phyloP scores from a whole-genome alignment of 1,140 invertebrate genomes.

The Brachionus plicatilis region DNA sequence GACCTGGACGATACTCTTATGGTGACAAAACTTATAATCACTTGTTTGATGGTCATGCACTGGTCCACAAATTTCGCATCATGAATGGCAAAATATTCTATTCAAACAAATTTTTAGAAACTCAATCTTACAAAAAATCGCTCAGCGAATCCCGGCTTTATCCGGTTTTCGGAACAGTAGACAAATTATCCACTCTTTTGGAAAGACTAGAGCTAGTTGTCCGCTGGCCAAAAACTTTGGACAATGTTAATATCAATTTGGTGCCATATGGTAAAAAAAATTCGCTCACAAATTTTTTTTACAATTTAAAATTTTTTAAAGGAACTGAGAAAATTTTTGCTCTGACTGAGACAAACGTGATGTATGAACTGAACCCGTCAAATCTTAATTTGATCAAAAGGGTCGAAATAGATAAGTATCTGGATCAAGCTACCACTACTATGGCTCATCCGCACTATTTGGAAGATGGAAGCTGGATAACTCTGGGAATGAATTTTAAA shows the following conservation, averaged over 20 bases:
- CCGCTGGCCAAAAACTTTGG: not conserved
- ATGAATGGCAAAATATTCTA: constrained; percentile 18
- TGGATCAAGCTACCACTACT: not conserved
- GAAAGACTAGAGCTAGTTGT: not conserved
- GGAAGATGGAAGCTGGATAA: constrained; percentile 32
- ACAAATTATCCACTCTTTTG: not conserved
- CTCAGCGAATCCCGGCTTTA: not conserved
- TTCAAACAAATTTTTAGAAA: constrained; percentile 31
- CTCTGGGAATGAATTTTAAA: constrained; percentile 23
- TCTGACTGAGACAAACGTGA: constrained; percentile 1
- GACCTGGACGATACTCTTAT: constrained; percentile 72
- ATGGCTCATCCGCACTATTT: constrained; percentile 19
- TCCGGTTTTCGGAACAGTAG: constrained; percentile 8
- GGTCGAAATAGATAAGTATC: not conserved
- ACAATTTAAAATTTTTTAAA: not conserved
- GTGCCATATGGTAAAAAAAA: not conserved
- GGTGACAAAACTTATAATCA: constrained; percentile 72
- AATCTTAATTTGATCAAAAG: not conserved
- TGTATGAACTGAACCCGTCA: constrained; percentile 5
- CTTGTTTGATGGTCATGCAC: constrained; percentile 76
- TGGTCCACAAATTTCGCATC: constrained; percentile 68
- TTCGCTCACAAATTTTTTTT: not conserved
- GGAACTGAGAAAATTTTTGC: not conserved
- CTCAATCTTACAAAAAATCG: not conserved
- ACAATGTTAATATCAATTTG: constrained; percentile 25